Evolutionary conservation across 2,113 vertebrate genomes (phyloP).

Genomic region (Ctenodactylus gundi): DNA sequence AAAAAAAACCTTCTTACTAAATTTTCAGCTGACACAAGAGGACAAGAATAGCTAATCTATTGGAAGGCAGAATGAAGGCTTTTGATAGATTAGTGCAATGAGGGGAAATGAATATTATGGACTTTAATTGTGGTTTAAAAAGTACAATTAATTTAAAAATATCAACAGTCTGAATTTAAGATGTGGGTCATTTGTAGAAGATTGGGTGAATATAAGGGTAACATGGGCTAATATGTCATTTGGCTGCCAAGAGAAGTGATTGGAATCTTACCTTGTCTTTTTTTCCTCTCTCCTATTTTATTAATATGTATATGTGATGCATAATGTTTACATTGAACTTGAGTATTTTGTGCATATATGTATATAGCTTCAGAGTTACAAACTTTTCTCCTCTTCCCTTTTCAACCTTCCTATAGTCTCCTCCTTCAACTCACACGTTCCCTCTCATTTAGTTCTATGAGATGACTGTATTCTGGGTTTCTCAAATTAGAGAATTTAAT

Average conservation of each 20-base stretch:
- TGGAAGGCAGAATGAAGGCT: not conserved
- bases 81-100: constrained; percentile 15
- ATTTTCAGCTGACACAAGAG: constrained; percentile 6
- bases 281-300: not conserved
- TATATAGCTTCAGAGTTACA: too few species aligned
- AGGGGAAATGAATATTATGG: constrained; percentile 12
- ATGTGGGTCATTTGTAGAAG: not conserved
- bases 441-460: too few species aligned
- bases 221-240: not conserved
- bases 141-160: not conserved
- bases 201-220: not conserved
- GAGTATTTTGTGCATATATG: too few species aligned
- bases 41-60: not conserved
- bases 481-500: too few species aligned
- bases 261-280: not conserved
- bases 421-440: too few species aligned
- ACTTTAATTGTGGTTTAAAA: not conserved
- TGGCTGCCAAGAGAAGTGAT: not conserved
- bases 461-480: too few species aligned
- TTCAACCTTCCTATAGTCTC: too few species aligned
- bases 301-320: too few species aligned
- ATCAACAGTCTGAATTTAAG: not conserved
- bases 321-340: too few species aligned
- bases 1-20: not conserved
- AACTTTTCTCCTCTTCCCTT: too few species aligned